Percentiles rank a stretch among this genome's conserved stretches.
phyloP scores from a whole-genome alignment of 2,113 vertebrate species.

The Scalopus aquaticus region DNA sequence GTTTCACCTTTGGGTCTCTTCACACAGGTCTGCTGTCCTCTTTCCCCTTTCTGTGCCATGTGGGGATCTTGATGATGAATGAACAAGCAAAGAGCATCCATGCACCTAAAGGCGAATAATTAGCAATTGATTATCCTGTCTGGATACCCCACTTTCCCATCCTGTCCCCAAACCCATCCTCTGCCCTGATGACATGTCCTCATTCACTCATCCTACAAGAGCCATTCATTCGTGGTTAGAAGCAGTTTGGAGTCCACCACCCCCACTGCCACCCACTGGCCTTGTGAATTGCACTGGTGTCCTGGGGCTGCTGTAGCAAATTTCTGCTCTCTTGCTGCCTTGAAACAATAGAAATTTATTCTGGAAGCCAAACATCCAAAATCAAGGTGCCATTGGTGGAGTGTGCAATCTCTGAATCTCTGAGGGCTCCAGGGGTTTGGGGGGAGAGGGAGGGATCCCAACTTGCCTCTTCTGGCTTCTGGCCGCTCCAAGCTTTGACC shows the following conservation, averaged over 20 bases:
- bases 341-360: not conserved
- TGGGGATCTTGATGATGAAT: not conserved
- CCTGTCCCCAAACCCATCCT: not conserved
- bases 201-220: too few species aligned
- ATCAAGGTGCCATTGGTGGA: accelerated
- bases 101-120: not conserved
- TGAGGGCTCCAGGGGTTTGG: not conserved
- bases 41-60: not conserved
- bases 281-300: not conserved
- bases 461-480: not conserved
- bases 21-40: not conserved
- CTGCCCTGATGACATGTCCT: not conserved
- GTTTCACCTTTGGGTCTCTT: not conserved
- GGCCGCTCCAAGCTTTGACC: too few species aligned
- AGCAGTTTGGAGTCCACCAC: not conserved
- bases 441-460: not conserved
- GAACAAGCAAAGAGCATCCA: not conserved
- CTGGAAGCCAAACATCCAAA: not conserved
- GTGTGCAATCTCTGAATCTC: not conserved
- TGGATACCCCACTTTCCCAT: not conserved
- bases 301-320: not conserved
- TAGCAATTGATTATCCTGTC: not conserved
- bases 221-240: not conserved
- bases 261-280: not conserved
- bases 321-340: not conserved